Percentiles rank a stretch among this genome's conserved stretches.
Evolutionary conservation across 2,113 vertebrate genomes (phyloP).

Genomic region (Trinectes maculatus): DNA sequence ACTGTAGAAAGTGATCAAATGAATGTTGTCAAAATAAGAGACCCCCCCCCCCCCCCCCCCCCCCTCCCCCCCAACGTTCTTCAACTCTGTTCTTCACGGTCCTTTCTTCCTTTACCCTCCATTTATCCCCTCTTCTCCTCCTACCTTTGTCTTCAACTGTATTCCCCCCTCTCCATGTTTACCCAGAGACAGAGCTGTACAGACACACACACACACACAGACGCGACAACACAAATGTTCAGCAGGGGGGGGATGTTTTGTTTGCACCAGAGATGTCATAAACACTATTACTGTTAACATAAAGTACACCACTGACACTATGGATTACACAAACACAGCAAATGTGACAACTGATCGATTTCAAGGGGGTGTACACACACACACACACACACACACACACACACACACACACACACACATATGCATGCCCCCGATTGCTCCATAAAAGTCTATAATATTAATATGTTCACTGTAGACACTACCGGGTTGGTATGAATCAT

Average conservation of each 20-base stretch:
- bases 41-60: too few relatives aligned
- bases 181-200: slow-evolving; percentile 6
- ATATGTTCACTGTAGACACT: background rate
- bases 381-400: background rate
- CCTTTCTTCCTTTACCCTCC: background rate
- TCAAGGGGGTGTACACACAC: too few relatives aligned
- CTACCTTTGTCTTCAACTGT: background rate
- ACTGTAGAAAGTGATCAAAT: too few relatives aligned
- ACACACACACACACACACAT: background rate
- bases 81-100: background rate
- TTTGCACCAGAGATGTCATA: too few relatives aligned
- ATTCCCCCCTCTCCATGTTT: slow-evolving; percentile 20
- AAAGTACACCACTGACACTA: background rate
- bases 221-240: too few relatives aligned
- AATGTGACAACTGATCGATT: slow-evolving; percentile 16
- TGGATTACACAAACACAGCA: slow-evolving; percentile 15
- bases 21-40: too few relatives aligned
- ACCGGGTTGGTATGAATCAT: background rate
- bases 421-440: too few relatives aligned
- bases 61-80: background rate
- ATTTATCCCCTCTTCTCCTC: background rate
- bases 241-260: too few relatives aligned
- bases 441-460: background rate
- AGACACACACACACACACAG: background rate
- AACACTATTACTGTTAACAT: too few relatives aligned